Evolutionary conservation across 2,888 invertebrate species (phyloP).

Genomic region (Agrotis clavis): DNA sequence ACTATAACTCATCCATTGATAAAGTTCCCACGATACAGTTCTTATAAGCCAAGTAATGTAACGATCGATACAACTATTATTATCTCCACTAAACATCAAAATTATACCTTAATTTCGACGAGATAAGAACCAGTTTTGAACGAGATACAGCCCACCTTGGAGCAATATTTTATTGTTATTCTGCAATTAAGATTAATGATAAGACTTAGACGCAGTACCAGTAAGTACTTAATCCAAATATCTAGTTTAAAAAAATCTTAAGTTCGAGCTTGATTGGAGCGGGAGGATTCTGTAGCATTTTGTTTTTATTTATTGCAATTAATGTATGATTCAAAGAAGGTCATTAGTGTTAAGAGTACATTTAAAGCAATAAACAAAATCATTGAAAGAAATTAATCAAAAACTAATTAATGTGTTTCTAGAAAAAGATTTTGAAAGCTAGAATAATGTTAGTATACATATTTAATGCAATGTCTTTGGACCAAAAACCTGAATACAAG

Average conservation of each 20-base stretch:
- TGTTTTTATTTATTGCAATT: constrained; percentile 8
- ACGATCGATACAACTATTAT: constrained; percentile 87
- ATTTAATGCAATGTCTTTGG: no score
- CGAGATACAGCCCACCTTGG: constrained; percentile 72
- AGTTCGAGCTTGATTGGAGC: constrained; percentile 65
- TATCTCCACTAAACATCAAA: constrained; percentile 70
- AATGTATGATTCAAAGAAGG: background rate
- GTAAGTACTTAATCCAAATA: constrained; percentile 90
- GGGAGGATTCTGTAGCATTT: constrained; percentile 62
- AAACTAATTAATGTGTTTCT: background rate
- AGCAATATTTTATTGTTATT: constrained; percentile 90
- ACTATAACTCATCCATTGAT: constrained; percentile 84
- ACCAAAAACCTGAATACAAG: no score
- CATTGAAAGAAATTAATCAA: background rate
- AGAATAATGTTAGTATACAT: no score
- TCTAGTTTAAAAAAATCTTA: constrained; percentile 81
- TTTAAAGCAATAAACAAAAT: no score
- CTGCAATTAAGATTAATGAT: constrained; percentile 91
- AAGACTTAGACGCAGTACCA: constrained; percentile 87
- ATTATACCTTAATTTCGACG: constrained; percentile 76
- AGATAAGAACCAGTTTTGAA: constrained; percentile 76
- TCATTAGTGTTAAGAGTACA: background rate
- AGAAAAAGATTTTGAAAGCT: background rate
- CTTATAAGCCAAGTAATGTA: constrained; percentile 85
- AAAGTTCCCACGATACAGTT: constrained; percentile 90